Evolutionary conservation across 2,888 invertebrate genomes (phyloP).

Genomic region (Drosophila paranaensis): DNA sequence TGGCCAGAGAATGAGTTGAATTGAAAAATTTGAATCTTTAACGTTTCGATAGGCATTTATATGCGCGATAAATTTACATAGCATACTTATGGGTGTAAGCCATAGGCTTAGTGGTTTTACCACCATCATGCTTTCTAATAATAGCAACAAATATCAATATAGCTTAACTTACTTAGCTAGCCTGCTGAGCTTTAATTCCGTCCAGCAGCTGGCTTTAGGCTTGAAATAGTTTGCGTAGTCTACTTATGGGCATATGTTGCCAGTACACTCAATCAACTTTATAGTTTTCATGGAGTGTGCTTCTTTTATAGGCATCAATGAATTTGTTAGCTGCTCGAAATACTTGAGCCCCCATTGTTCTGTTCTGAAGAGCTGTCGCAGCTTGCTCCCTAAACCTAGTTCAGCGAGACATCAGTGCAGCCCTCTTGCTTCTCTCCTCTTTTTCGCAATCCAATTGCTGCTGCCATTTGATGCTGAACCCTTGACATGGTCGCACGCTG

Average conservation of each 20-base stretch:
- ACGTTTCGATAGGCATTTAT: too few relatives aligned
- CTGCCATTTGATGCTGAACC: conserved; percentile 44
- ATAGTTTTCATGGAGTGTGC: conserved; percentile 2
- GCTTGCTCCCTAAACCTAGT: conserved; percentile 44
- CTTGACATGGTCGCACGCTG: conserved; percentile 64
- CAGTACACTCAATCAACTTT: conserved; percentile 16
- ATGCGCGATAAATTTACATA: not conserved
- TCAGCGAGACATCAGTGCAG: conserved; percentile 25
- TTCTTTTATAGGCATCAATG: conserved; percentile 35
- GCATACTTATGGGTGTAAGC: not conserved
- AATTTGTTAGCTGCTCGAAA: conserved; percentile 15
- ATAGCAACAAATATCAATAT: not conserved
- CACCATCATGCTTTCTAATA: not conserved
- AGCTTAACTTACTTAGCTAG: not conserved
- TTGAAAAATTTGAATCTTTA: not conserved
- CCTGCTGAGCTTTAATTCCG: not conserved
- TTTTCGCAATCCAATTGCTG: conserved; percentile 37
- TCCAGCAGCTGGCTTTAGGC: not conserved
- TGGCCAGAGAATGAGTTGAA: not conserved
- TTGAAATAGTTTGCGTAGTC: not conserved
- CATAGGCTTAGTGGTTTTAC: not conserved
- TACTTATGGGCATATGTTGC: conserved; percentile 16
- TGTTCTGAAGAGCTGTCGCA: conserved; percentile 28
- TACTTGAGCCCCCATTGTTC: conserved; percentile 29
- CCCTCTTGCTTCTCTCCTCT: conserved; percentile 11